Conservation (phyloP, 2,888 invertebrate genomes). For the Latrodectus hesperus region DNA sequence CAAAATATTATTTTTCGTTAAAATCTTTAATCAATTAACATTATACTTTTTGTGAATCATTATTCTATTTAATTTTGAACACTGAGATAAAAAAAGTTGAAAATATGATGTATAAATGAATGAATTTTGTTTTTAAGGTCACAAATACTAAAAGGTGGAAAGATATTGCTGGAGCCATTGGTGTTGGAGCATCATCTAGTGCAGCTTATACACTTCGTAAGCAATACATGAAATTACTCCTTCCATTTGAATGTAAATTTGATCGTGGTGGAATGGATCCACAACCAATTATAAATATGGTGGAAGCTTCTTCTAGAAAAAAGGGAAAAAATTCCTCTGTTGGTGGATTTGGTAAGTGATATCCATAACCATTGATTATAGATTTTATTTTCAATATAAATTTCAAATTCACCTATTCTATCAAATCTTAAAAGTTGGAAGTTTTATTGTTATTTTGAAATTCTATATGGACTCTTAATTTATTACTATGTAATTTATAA, state of each 20-base stretch:
- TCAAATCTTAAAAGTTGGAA: too few species aligned
- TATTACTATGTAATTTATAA: too few species aligned
- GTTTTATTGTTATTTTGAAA: too few species aligned
- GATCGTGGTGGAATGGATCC: slow-evolving; percentile 97
- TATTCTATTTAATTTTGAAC: too few species aligned
- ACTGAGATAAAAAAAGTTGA: too few species aligned
- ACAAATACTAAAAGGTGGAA: slow-evolving; percentile 99
- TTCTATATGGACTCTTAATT: too few species aligned
- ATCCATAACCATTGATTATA: not conserved
- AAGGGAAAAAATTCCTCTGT: slow-evolving; percentile 82
- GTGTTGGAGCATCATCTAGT: slow-evolving; percentile 97
- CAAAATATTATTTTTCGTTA: too few species aligned
- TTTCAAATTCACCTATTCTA: too few species aligned
- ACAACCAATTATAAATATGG: slow-evolving; percentile 94
- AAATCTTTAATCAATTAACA: too few species aligned
- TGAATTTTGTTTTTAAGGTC: slow-evolving; percentile 74
- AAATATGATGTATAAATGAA: not conserved
- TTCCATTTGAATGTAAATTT: slow-evolving; percentile 97
- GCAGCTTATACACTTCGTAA: slow-evolving; percentile 98
- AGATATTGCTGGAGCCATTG: slow-evolving; percentile 95
- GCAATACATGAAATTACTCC: slow-evolving; percentile 96
- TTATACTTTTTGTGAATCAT: too few species aligned
- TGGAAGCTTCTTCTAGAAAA: slow-evolving; percentile 89
- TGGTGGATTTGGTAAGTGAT: slow-evolving; percentile 72
- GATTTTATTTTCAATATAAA: not conserved